A percentile compares a stretch with the other conserved stretches of the same genome.
Evolutionary conservation across 2,113 vertebrate genomes (phyloP).

Genomic region (Saimiri boliviensis): DNA sequence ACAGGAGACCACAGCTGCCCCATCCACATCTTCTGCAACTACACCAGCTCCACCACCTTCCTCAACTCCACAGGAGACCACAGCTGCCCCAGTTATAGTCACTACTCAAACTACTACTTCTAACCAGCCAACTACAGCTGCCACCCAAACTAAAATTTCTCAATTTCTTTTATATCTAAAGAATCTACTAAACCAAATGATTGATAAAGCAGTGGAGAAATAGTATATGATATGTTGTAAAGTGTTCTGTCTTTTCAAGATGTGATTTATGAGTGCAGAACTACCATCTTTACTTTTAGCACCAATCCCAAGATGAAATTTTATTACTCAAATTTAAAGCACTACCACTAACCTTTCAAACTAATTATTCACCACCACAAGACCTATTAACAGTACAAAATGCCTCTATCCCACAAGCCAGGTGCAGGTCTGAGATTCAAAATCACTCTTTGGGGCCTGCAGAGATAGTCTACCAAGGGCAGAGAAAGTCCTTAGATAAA

Average conservation of each 20-base stretch:
- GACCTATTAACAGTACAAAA: not conserved
- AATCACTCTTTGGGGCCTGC: not conserved
- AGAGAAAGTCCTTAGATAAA: not conserved
- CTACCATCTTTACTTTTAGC: not conserved
- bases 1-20: not conserved
- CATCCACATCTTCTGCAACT: too few relatives aligned
- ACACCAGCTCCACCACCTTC: not conserved
- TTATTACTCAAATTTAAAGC: slow-evolving; percentile 18
- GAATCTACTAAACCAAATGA: not conserved
- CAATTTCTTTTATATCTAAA: rapidly evolving
- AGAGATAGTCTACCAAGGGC: not conserved
- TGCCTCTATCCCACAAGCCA: not conserved
- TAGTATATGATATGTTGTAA: not conserved
- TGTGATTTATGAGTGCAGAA: not conserved
- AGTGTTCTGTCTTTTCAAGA: slow-evolving; percentile 1
- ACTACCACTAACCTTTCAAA: not conserved
- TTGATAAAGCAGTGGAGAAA: rapidly evolving
- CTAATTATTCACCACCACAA: not conserved
- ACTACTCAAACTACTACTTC: not conserved
- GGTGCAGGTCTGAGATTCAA: not conserved
- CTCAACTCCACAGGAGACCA: not conserved
- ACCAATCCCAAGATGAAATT: slow-evolving; percentile 27
- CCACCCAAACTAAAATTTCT: rapidly evolving
- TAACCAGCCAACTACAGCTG: not conserved
- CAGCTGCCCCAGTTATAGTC: not conserved